Evolutionary conservation across 2,797 vertebrate genomes (phyloP).

Genomic region (Heterohyrax brucei): DNA sequence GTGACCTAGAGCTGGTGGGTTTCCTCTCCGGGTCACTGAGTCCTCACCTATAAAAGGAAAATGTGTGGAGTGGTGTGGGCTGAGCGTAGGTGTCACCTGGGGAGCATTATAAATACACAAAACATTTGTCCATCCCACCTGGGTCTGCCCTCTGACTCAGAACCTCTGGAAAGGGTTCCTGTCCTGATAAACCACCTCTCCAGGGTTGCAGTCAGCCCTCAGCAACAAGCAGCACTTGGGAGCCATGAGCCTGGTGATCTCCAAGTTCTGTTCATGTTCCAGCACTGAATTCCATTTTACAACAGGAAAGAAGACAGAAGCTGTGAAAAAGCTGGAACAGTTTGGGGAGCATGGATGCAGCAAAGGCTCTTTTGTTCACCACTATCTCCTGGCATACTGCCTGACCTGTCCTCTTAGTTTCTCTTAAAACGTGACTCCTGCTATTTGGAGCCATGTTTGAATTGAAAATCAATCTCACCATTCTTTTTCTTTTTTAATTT

Average conservation of each 20-base stretch:
- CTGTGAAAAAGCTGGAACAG: not conserved
- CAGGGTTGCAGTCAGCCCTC: not conserved
- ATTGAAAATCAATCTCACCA: constrained; percentile 23
- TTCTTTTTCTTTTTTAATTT: not conserved
- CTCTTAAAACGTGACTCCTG: constrained; percentile 27
- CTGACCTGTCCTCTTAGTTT: not conserved
- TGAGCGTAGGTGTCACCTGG: not conserved
- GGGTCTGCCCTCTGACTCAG: not conserved
- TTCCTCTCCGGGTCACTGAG: no score
- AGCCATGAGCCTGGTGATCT: not conserved
- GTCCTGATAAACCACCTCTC: not conserved
- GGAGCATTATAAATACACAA: not conserved
- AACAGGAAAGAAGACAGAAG: constrained; percentile 49
- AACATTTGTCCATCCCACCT: not conserved
- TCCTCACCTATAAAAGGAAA: not conserved
- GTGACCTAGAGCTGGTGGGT: rapidly evolving
- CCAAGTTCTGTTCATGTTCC: not conserved
- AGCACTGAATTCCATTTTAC: constrained; percentile 54
- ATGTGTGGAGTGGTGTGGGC: no score
- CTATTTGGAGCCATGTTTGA: constrained; percentile 51
- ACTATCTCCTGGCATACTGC: not conserved
- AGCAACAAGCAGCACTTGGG: not conserved
- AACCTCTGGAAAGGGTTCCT: not conserved
- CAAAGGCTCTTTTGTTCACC: constrained; percentile 2
- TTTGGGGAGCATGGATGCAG: not conserved